Base-by-base conservation (phyloP, 2,888 invertebrate species). In the Labia minor region DNA sequence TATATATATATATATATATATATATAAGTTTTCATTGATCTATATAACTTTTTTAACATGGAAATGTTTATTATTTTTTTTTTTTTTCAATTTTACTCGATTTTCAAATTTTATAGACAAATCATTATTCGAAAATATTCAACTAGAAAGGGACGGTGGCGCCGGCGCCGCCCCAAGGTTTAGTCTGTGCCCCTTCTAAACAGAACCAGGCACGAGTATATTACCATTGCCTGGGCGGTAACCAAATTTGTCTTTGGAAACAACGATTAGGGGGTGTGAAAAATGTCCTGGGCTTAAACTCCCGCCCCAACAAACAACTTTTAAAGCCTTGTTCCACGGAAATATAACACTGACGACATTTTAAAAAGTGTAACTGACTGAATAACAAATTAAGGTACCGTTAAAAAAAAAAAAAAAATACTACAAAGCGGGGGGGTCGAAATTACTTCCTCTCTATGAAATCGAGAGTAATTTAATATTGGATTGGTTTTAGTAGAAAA, bases 91-190 rank as follows among this genome's bases (percentile, higher is more conserved):
- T 49, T 49, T 49, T 49, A 49, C 49, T 10, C 2, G 49, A 16
- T 26, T 26, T 26, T 26, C 3, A 49, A 49, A 10, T 49, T 49
- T 49, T 49, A 49, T 49, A n/a, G 16, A n/a, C 49, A 26, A 26
- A 49, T 4, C 49, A 49, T 49, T 49, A 49, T 49, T 33, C 3
- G 49, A 16, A 14, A n/a, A 11, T 49, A 26, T 26, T 26, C 8
- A 26, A 26, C 49, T 14, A n/a, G 49, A 49, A 49, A 16, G 49
- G 26, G 8, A 26, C 26, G 3, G 4, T 26, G 26, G 49, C 49
- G n/a, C 49, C n/a, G 49, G 49, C 49, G 49, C 49, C 49, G 16
- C 49, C 49, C 49, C n/a, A 49, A 49, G 49, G 49, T 49, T 49
- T 49, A 49, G 49, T 49, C 49, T 49, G 49, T n/a, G 49, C 49